These are phyloP conservation scores for Epistrophe grossulariae DNA, from an alignment of 2,888 invertebrate genomes.

Conservation along the genomic window DNA sequence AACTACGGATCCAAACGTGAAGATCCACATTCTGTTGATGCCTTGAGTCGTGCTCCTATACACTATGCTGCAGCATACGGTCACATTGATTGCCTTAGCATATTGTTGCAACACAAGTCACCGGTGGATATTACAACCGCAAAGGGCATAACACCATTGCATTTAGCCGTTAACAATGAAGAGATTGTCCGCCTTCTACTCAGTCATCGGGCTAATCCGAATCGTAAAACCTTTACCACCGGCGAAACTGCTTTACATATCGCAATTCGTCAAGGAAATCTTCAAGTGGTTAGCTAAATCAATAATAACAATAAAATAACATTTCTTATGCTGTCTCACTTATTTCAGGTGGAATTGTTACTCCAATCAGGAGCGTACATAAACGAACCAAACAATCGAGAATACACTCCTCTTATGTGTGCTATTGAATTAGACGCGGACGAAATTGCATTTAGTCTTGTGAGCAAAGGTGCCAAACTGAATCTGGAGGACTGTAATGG, in stretches of 20 bases:
- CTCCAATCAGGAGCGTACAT: slow-evolving; percentile 85
- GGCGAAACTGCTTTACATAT: slow-evolving; percentile 87
- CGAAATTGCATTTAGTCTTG: slow-evolving; percentile 85
- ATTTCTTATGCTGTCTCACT: background rate
- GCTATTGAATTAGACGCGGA: slow-evolving; percentile 80
- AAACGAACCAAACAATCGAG: slow-evolving; percentile 86
- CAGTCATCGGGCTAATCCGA: slow-evolving; percentile 86
- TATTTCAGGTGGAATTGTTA: slow-evolving; percentile 85
- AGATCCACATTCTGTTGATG: slow-evolving; percentile 82
- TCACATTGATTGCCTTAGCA: slow-evolving; percentile 86
- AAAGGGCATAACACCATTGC: slow-evolving; percentile 88
- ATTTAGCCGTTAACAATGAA: slow-evolving; percentile 87
- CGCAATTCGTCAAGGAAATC: slow-evolving; percentile 86
- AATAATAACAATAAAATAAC: background rate
- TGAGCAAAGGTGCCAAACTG: slow-evolving; percentile 86
- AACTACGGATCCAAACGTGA: slow-evolving; percentile 73
- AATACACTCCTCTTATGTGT: slow-evolving; percentile 85
- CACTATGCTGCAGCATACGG: slow-evolving; percentile 90
- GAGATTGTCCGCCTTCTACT: slow-evolving; percentile 86
- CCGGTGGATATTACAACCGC: slow-evolving; percentile 87
- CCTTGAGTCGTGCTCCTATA: slow-evolving; percentile 86
- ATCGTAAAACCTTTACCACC: slow-evolving; percentile 86
- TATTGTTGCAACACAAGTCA: slow-evolving; percentile 87
- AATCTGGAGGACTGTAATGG: slow-evolving; percentile 88
- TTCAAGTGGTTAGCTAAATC: slow-evolving; percentile 84